Evolutionary conservation across 2,888 invertebrate genomes (phyloP).

Genomic region (Catocala nupta): DNA sequence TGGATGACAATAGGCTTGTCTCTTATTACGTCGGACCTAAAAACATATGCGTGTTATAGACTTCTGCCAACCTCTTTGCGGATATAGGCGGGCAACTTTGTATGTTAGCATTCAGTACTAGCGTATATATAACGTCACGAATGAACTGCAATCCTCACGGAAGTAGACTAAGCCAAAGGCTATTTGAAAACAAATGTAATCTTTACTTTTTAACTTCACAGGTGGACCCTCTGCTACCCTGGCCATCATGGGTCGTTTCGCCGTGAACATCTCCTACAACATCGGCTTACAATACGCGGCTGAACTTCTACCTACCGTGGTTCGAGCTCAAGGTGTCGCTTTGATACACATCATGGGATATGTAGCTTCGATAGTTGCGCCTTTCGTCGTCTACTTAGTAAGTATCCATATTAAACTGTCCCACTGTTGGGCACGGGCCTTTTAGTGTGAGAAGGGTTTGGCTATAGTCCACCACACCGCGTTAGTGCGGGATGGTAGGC

Average conservation of each 20-base stretch:
- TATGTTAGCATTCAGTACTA: too few species aligned
- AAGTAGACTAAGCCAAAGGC: not conserved
- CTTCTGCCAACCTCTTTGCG: too few species aligned
- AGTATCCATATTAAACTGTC: slow-evolving; percentile 50
- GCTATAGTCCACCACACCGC: too few species aligned
- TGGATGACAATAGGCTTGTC: too few species aligned
- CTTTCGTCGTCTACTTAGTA: slow-evolving; percentile 94
- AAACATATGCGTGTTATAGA: too few species aligned
- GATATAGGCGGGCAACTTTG: too few species aligned
- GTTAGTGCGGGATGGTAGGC: too few species aligned
- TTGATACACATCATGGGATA: slow-evolving; percentile 96
- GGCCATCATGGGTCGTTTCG: slow-evolving; percentile 94
- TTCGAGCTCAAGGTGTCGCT: slow-evolving; percentile 95
- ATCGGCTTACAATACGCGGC: slow-evolving; percentile 96
- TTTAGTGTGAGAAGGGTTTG: too few species aligned
- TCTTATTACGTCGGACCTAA: too few species aligned
- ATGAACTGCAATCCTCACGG: too few species aligned
- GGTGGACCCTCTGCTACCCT: slow-evolving; percentile 92
- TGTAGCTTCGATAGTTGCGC: slow-evolving; percentile 93
- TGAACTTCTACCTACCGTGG: slow-evolving; percentile 94
- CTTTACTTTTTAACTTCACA: slow-evolving; percentile 57
- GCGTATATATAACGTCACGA: too few species aligned
- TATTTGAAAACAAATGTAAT: not conserved
- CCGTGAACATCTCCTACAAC: slow-evolving; percentile 96
- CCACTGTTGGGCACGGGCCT: too few species aligned